Conservation (phyloP, 2,113 vertebrate genomes). For the Percopsis transmontana region DNA sequence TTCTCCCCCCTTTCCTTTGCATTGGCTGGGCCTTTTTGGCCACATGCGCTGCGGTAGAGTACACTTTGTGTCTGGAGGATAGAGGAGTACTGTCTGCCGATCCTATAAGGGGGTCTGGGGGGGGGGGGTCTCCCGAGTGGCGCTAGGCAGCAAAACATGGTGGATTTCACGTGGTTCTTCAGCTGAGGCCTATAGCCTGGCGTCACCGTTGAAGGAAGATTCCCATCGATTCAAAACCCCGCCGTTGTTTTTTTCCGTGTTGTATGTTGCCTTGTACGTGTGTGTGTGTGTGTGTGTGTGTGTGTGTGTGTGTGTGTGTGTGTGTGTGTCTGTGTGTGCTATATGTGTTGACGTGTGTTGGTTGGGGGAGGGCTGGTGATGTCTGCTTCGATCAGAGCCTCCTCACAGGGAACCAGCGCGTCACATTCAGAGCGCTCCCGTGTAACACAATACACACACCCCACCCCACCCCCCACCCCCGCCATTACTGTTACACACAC, state of each 20-base stretch:
- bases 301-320: slow-evolving; percentile 1
- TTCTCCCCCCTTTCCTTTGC: not conserved
- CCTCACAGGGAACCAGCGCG: slow-evolving; percentile 41
- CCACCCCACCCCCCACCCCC: not conserved
- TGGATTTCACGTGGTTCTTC: slow-evolving; percentile 10
- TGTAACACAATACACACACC: slow-evolving; percentile 55
- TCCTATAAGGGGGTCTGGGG: not conserved
- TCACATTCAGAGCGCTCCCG: slow-evolving; percentile 46
- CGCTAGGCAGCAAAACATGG: slow-evolving; percentile 30
- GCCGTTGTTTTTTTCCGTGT: not conserved
- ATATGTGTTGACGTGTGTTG: not conserved
- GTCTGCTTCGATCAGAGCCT: slow-evolving; percentile 58
- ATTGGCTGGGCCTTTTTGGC: slow-evolving; percentile 12
- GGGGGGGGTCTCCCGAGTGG: slow-evolving; percentile 11
- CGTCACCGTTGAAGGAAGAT: slow-evolving; percentile 30
- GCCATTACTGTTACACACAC: slow-evolving; percentile 5
- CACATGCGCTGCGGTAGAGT: slow-evolving; percentile 24
- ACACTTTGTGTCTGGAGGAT: slow-evolving; percentile 22
- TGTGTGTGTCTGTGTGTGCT: slow-evolving; percentile 3
- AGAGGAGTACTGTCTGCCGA: slow-evolving; percentile 1
- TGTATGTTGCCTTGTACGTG: not conserved
- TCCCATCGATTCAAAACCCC: slow-evolving; percentile 33
- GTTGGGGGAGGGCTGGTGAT: slow-evolving; percentile 36
- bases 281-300: not conserved
- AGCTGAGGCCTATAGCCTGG: slow-evolving; percentile 17